These are phyloP conservation scores for Cololabis saira DNA, from an alignment of 2,113 vertebrate genomes.

Conservation along the genomic window DNA sequence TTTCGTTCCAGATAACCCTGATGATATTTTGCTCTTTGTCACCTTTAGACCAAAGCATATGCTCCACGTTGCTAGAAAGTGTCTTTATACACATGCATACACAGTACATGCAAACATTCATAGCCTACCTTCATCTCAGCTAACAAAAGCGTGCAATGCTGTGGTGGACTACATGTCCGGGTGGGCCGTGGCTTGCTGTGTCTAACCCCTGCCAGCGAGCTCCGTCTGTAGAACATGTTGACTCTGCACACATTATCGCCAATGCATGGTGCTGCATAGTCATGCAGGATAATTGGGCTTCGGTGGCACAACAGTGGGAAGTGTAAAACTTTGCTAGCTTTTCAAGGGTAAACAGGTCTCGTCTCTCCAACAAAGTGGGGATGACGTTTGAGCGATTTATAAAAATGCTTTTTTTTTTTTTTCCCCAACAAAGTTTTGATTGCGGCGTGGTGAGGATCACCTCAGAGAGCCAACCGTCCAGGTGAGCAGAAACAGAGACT, in stretches of 20 bases:
- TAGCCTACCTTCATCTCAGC: slow-evolving; percentile 10
- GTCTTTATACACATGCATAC: not conserved
- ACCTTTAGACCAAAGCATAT: not conserved
- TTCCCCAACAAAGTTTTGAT: not conserved
- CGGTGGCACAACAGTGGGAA: slow-evolving; percentile 63
- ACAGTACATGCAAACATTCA: slow-evolving; percentile 4
- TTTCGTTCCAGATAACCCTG: not conserved
- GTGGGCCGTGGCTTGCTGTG: slow-evolving; percentile 29
- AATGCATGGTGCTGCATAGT: slow-evolving; percentile 84
- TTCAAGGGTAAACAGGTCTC: slow-evolving; percentile 82
- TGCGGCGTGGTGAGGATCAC: not conserved
- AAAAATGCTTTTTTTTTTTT: not conserved
- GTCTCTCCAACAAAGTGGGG: slow-evolving; percentile 55
- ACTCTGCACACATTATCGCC: slow-evolving; percentile 79
- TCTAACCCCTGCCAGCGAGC: slow-evolving; percentile 58
- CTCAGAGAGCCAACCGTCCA: not conserved
- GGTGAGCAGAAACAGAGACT: slow-evolving; percentile 33
- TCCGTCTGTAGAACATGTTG: slow-evolving; percentile 76
- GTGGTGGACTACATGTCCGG: slow-evolving; percentile 27
- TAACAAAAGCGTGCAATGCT: slow-evolving; percentile 27
- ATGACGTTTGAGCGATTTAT: slow-evolving; percentile 55
- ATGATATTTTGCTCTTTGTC: too few relatives aligned
- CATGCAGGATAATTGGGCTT: slow-evolving; percentile 80
- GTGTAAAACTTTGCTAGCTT: slow-evolving; percentile 75
- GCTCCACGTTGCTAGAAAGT: not conserved